Evolutionary conservation across 2,888 invertebrate genomes (phyloP).

Genomic region (Drosophila paranaensis): DNA sequence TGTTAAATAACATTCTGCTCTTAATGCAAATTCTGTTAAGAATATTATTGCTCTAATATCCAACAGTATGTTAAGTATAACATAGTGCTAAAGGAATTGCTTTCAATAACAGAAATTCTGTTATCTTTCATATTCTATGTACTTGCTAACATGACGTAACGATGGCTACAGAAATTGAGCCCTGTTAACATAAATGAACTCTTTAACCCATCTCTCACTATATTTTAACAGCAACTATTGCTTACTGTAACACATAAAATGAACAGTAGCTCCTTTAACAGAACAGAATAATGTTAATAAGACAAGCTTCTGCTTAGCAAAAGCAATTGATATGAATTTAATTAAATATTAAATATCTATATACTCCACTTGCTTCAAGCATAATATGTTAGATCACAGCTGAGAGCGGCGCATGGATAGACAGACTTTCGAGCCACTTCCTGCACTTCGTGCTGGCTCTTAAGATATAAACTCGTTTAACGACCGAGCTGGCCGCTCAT

Average conservation of each 20-base stretch:
- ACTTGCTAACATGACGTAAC: neutral
- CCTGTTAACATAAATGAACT: too few relatives aligned
- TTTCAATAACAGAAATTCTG: neutral
- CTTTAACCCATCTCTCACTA: neutral
- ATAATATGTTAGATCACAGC: slow-evolving; percentile 37
- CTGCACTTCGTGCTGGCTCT: slow-evolving; percentile 18
- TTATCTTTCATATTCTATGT: neutral
- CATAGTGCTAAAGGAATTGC: neutral
- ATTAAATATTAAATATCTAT: neutral
- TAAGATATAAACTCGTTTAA: slow-evolving; percentile 45
- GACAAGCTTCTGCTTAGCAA: too few relatives aligned
- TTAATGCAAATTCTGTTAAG: neutral
- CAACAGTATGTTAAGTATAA: neutral
- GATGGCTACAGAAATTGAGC: neutral
- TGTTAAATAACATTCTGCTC: neutral
- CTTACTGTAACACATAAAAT: neutral
- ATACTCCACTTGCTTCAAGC: neutral
- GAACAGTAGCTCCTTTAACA: neutral
- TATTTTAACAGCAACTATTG: neutral
- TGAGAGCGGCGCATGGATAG: neutral
- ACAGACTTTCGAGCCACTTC: slow-evolving; percentile 21
- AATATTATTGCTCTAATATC: neutral
- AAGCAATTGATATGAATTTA: neutral
- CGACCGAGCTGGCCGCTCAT: slow-evolving; percentile 15
- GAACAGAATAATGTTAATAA: neutral